These are phyloP conservation scores for Entomobrya multifasciata DNA, from an alignment of 2,888 invertebrate species.

Conservation along the genomic window DNA sequence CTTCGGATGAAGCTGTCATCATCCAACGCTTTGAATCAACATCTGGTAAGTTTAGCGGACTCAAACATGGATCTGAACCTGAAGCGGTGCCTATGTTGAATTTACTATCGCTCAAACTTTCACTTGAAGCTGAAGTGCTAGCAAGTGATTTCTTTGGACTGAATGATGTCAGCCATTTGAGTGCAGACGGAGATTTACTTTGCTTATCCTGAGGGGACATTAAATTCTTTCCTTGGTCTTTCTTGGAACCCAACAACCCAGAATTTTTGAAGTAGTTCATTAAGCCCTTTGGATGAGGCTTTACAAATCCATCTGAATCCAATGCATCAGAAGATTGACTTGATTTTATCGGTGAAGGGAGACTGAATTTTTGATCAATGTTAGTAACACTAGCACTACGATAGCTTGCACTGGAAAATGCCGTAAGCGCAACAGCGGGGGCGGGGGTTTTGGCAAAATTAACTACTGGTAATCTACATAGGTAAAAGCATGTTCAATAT, in stretches of 20 bases:
- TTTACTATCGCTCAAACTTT: neutral
- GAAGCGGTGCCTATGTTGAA: neutral
- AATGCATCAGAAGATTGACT: constrained; percentile 12
- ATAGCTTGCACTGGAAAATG: constrained; percentile 28
- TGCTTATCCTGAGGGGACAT: constrained; percentile 4
- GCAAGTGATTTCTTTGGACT: constrained; percentile 47
- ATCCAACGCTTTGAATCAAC: neutral
- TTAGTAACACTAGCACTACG: constrained; percentile 38
- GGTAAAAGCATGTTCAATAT: neutral
- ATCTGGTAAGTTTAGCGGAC: neutral
- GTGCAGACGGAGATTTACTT: constrained; percentile 67
- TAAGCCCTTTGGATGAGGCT: constrained; percentile 57
- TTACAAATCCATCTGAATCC: constrained; percentile 54
- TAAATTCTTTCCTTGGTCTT: constrained; percentile 31
- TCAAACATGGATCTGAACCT: constrained; percentile 39
- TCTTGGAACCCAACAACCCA: constrained; percentile 23
- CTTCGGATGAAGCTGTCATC: neutral
- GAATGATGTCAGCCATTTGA: constrained; percentile 68
- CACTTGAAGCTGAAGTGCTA: neutral
- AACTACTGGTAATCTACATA: constrained; percentile 60
- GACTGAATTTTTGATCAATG: neutral
- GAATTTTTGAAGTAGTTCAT: constrained; percentile 66
- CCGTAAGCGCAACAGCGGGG: constrained; percentile 18
- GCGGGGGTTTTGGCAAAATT: constrained; percentile 13
- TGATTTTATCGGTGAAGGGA: neutral